Evolutionary conservation across 2,113 vertebrate species (phyloP), one percentile per base, ranked within the genome.

Genomic region (Erythrocebus patas): DNA sequence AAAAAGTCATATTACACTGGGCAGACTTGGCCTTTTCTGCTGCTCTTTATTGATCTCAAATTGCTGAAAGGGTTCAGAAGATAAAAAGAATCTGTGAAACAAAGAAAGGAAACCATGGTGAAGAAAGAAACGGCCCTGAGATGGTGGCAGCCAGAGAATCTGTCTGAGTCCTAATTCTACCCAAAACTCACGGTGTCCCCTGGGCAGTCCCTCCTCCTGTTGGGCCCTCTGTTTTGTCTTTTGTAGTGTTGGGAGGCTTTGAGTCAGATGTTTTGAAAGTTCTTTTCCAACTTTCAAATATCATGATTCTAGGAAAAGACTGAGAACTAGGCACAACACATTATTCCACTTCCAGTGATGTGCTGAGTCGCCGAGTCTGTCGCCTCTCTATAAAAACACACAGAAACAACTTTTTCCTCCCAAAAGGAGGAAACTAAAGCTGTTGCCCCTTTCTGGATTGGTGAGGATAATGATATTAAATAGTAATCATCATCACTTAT

Each of bases 11-110:
- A 76, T 94, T 96, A 92, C 59, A 40, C 85, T 75, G 68, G 93
- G 92, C 89, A 93, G 87, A 1, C 2, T 17, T 98, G 98, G 95
- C 96, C 76, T 94, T 93, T 97, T 75, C 48, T 97, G 92, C 86
- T 76, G 96, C 25, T 97, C 25, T 86, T 98, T 89, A 94, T 98
- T 97, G 93, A 66, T 83, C 81, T 97, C 27, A 76, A 96, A 50
- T 97, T 96, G 61, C 95, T 95, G 80, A 89, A 98, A 97, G 11
- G 10, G 6, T 95, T 88, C 72, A 52, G 55, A 88, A 97, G 98
- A 98, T 96, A 20, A 97, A 84, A 96, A 95, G 84, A 68, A 96
- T 40, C 61, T 91, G 59, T 96, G 93, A 97, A 90, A 96, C 93
- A 64, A 97, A 94, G 93, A 78, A 76, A 76, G 72, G 86, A 94